These are phyloP conservation scores for Carduelis carduelis DNA, from an alignment of 2,797 vertebrate species.

Conservation along the genomic window DNA sequence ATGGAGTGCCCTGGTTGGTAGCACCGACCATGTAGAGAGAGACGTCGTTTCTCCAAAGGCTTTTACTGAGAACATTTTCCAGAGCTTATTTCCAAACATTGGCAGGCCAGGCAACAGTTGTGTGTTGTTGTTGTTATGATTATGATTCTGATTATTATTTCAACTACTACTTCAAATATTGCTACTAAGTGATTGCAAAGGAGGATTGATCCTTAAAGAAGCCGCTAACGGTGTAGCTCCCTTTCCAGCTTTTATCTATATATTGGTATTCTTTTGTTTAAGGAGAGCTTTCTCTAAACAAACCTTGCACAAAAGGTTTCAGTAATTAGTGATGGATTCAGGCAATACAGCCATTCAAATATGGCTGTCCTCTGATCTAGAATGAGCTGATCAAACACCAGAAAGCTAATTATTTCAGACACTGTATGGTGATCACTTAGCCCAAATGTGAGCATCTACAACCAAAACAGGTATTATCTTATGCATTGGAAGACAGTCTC, in stretches of 20 bases:
- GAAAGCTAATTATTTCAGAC: constrained; percentile 7
- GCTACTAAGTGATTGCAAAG: background rate
- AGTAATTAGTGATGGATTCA: background rate
- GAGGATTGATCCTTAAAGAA: background rate
- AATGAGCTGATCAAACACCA: background rate
- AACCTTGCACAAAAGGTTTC: background rate
- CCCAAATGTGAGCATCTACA: background rate
- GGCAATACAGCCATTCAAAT: background rate
- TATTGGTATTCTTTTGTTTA: background rate
- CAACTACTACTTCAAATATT: background rate
- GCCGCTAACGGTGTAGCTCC: background rate
- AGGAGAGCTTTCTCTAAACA: background rate
- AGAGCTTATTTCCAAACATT: background rate
- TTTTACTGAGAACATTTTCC: background rate
- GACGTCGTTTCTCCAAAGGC: accelerated
- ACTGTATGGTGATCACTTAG: background rate
- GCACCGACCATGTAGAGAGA: accelerated
- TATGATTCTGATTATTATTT: background rate
- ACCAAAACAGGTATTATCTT: background rate
- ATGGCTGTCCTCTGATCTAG: background rate
- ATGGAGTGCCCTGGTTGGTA: background rate
- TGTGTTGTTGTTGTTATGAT: background rate
- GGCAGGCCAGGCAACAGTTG: background rate
- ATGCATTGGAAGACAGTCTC: background rate
- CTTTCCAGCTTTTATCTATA: background rate